A percentile compares a stretch with the other conserved stretches of the same genome.
phyloP scores from a whole-genome alignment of 2,113 vertebrate species.

The Heterotilapia buettikoferi region DNA sequence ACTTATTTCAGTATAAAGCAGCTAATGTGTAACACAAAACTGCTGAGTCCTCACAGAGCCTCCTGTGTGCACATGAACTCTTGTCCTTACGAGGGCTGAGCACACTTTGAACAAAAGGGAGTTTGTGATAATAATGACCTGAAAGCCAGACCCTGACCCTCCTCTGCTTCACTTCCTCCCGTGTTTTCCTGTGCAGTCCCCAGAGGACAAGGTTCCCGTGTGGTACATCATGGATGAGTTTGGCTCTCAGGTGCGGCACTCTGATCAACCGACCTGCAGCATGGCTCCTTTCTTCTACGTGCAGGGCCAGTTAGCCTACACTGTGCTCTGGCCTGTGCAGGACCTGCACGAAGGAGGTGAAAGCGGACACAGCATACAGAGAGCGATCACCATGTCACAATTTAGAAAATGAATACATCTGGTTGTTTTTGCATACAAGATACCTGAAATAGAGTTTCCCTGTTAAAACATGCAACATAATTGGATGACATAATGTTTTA shows the following conservation, averaged over 20 bases:
- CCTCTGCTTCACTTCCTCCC: background rate
- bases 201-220: constrained; percentile 85
- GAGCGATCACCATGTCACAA: background rate
- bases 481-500: background rate
- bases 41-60: background rate
- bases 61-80: background rate
- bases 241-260: constrained; percentile 87
- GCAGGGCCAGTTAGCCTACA: constrained; percentile 80
- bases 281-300: constrained; percentile 84
- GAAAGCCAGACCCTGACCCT: background rate
- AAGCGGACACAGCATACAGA: background rate
- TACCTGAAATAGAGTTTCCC: background rate
- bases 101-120: background rate
- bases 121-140: background rate
- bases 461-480: background rate
- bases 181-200: constrained; percentile 48
- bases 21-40: background rate
- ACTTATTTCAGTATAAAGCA: background rate
- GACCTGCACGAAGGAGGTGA: constrained; percentile 85
- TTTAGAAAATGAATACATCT: background rate
- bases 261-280: constrained; percentile 79
- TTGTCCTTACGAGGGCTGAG: background rate
- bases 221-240: constrained; percentile 99
- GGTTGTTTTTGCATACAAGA: background rate
- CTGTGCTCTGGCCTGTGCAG: constrained; percentile 86